Percentiles rank a stretch among this genome's conserved stretches.
phyloP scores from a whole-genome alignment of 2,888 invertebrate species.

The Acanthosepion esculentum region DNA sequence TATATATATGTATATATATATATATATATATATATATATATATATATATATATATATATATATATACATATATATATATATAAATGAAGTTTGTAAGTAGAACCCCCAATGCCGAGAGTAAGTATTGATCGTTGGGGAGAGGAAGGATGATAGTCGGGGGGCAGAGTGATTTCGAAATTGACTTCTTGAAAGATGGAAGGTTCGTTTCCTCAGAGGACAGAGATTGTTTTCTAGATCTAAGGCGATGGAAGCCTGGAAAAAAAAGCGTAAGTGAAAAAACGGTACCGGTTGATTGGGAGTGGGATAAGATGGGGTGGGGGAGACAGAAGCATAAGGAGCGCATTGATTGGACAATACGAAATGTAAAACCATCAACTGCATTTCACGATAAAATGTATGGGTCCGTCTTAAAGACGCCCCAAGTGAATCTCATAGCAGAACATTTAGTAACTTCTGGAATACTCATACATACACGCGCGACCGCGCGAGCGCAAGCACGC shows the following conservation, averaged over 20 bases:
- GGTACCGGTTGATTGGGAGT: not conserved
- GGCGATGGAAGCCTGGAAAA: not conserved
- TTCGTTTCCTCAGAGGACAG: not conserved
- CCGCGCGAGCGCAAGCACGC: not conserved
- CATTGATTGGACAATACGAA: not conserved
- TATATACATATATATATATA: too few relatives aligned
- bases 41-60: too few relatives aligned
- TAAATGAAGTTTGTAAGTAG: too few relatives aligned
- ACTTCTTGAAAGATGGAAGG: slow-evolving; percentile 9
- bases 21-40: not conserved
- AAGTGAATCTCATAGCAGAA: not conserved
- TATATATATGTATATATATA: too few relatives aligned
- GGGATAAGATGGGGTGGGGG: not conserved
- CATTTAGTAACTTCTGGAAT: not conserved
- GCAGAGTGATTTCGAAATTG: not conserved
- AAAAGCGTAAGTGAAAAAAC: not conserved
- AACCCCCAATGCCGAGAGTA: not conserved
- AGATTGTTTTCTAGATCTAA: not conserved
- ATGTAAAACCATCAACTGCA: not conserved
- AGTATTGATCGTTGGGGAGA: not conserved
- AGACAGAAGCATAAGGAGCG: not conserved
- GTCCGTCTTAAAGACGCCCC: not conserved
- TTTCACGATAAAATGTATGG: not conserved
- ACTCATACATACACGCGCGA: not conserved
- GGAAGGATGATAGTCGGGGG: not conserved